Evolutionary conservation across 64 coral and sea anemone genomes (phyloP).

Genomic region (Hydrozoanthus tunicans): DNA sequence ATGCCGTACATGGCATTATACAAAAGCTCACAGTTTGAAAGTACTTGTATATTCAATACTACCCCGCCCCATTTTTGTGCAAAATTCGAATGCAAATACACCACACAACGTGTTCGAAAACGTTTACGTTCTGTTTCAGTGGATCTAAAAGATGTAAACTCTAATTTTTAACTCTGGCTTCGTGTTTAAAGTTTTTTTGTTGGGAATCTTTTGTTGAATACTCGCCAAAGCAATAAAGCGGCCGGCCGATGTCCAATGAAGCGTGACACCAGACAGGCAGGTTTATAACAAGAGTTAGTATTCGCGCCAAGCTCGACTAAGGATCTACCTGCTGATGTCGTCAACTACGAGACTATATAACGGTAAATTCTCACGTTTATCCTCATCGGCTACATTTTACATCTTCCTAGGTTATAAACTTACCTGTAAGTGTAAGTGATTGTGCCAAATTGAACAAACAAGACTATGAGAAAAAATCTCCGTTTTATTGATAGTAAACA

Average conservation of each 20-base stretch:
- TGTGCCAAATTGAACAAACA: not conserved
- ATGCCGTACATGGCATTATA: slow-evolving; percentile 16
- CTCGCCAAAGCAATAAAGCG: no score
- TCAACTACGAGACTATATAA: not conserved
- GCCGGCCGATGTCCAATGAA: not conserved
- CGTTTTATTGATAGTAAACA: not conserved
- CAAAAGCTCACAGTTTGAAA: slow-evolving; percentile 1
- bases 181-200: not conserved
- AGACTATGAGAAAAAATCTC: not conserved
- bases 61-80: slow-evolving; percentile 7
- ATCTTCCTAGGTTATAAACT: not conserved
- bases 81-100: slow-evolving; percentile 5
- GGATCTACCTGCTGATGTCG: not conserved
- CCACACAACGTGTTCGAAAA: slow-evolving; percentile 2
- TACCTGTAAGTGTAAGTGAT: not conserved
- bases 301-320: not conserved
- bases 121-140: not conserved
- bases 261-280: not conserved
- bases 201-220: no score
- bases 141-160: not conserved
- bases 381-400: not conserved
- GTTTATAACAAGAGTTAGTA: not conserved
- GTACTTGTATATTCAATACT: slow-evolving; percentile 21
- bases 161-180: not conserved
- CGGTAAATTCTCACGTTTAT: not conserved